A percentile compares a stretch with the other conserved stretches of the same genome.
Conservation (phyloP, 2,797 vertebrate genomes). For the Characodon lateralis region DNA sequence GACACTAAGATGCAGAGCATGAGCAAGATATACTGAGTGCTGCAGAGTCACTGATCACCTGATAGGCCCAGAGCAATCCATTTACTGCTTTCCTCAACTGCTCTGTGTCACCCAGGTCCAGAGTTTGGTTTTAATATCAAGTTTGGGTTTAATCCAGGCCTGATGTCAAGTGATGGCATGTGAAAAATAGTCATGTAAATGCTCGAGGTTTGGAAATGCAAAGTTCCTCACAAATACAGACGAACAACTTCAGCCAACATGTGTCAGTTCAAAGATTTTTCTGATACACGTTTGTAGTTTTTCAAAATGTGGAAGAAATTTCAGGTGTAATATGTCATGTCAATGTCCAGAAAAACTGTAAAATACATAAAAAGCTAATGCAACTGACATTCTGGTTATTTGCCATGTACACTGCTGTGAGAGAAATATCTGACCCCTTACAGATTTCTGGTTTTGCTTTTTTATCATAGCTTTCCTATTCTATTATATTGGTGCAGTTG, state of each 20-base stretch:
- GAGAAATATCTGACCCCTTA: too few relatives aligned
- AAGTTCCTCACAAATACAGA: neutral
- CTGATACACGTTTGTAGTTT: too few relatives aligned
- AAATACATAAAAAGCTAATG: too few relatives aligned
- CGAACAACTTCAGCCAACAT: neutral
- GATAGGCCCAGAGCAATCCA: conserved; percentile 22
- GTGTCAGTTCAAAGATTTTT: neutral
- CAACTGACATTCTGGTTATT: too few relatives aligned
- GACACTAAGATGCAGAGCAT: conserved; percentile 56
- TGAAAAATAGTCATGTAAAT: neutral
- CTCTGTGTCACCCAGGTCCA: neutral
- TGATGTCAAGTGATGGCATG: too few relatives aligned
- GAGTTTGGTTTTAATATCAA: neutral
- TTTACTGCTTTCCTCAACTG: conserved; percentile 19
- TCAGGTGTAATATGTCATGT: too few relatives aligned
- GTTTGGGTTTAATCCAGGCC: conserved; percentile 25
- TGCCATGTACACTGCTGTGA: too few relatives aligned
- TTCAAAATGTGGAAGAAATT: too few relatives aligned
- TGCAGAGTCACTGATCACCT: conserved; percentile 62
- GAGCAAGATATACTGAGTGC: conserved; percentile 45
- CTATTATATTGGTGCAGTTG: too few relatives aligned
- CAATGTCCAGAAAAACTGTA: too few relatives aligned
- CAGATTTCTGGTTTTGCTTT: too few relatives aligned
- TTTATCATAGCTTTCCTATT: too few relatives aligned
- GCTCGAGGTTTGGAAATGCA: neutral